Base-by-base conservation (phyloP, 2,888 invertebrate genomes). In the Selenia dentaria region DNA sequence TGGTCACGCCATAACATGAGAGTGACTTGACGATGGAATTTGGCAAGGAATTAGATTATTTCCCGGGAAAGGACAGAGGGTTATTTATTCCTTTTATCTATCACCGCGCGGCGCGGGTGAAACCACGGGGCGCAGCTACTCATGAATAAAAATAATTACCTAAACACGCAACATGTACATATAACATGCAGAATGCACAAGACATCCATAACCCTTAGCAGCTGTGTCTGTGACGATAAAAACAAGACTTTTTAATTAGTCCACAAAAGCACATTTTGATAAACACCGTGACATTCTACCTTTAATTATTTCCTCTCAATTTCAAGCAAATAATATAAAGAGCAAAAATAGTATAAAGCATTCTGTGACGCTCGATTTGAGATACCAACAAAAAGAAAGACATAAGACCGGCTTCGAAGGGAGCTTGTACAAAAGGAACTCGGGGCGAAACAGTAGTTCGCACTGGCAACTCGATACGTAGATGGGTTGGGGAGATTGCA, bases 361-460 rank as follows among this genome's bases (percentile, higher is more conserved):
- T 58, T 57, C 59, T 62, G 75, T 74, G 71, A 75, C 79, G 79
- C 70, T 75, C 72, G 77, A 77, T 79, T 79, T 76, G 68, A 67
- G 68, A 73, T 73, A 70, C 74, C 54, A 51, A 65, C 59, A 62
- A 61, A 67, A 56, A 56, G 20, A 8, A 6, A 6, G 14, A 40
- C 25, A 22, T 28, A 48, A 42, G 32, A 37, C 39, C 40, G 37
- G 46, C 33, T 45, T 20, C 11, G 26, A 9, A 9, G 28, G 25
- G 6, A 8, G 25, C 34, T 28, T 39, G 41, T 35, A 9, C 26
- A 33, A 34, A 37, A 28, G 37, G 20, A 8, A 42, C 33, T 26
- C 42, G 16, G 27, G 22, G 31, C 40, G 22, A 36, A 46, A 46
- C 46, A 46, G 46, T 46, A 46, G 46, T 46, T 40, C 35, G 29